These are phyloP conservation scores for Heteromurus nitidus DNA, from an alignment of 2,888 invertebrate species.

Conservation along the genomic window DNA sequence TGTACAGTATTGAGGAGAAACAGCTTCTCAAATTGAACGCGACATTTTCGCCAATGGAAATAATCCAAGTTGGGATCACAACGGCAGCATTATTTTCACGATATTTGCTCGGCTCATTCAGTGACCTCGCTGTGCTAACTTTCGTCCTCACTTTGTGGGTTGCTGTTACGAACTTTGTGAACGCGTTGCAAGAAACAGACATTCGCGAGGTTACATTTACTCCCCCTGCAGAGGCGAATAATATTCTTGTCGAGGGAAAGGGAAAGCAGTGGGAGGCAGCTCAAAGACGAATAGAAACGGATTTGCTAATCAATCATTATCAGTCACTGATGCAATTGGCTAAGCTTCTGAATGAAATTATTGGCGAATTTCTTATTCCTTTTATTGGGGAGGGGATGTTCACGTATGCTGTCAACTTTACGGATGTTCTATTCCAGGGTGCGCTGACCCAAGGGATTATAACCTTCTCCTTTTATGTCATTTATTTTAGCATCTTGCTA, in stretches of 20 bases:
- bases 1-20: neutral
- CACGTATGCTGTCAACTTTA: conserved; percentile 53
- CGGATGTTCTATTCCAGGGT: conserved; percentile 43
- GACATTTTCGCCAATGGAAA: neutral
- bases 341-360: conserved; percentile 23
- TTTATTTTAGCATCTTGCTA: conserved; percentile 20
- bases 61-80: neutral
- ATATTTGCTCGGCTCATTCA: conserved; percentile 38
- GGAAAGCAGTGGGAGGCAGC: neutral
- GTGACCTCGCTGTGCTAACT: conserved; percentile 24
- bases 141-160: conserved; percentile 32
- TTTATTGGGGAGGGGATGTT: conserved; percentile 52
- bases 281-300: neutral
- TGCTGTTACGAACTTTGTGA: conserved; percentile 27
- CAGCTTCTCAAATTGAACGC: neutral
- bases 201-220: no score
- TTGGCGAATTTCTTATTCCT: conserved; percentile 33
- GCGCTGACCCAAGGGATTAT: conserved; percentile 21
- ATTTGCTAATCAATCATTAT: conserved; percentile 1
- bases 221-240: no score
- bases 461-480: conserved; percentile 22
- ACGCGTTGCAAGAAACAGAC: neutral
- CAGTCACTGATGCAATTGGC: conserved; percentile 23
- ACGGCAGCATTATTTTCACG: neutral
- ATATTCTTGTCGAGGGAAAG: neutral